Conservation (phyloP, 2,797 vertebrate genomes). For the Poecilia wingei region DNA sequence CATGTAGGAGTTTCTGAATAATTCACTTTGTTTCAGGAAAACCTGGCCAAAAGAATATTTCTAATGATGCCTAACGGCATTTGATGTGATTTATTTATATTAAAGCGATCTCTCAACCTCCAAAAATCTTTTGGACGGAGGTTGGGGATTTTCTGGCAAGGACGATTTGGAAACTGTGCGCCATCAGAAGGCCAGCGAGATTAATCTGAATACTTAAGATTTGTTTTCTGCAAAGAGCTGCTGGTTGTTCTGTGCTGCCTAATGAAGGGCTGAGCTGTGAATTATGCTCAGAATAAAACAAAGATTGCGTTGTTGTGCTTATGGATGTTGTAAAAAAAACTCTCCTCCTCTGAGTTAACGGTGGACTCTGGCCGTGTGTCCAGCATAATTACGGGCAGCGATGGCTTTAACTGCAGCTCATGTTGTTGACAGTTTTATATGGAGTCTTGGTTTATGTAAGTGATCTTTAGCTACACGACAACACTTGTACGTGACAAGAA, state of each 20-base stretch:
- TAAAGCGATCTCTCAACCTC: constrained; percentile 17
- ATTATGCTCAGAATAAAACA: constrained; percentile 62
- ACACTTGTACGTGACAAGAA: constrained; percentile 62
- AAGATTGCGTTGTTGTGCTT: constrained; percentile 50
- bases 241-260: constrained; percentile 60
- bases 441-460: constrained; percentile 49
- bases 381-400: constrained; percentile 18
- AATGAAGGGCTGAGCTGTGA: constrained; percentile 53
- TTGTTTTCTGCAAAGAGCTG: constrained; percentile 12
- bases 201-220: constrained; percentile 65
- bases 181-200: constrained; percentile 39
- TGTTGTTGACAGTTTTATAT: constrained; percentile 58
- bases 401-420: constrained; percentile 50
- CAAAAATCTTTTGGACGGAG: not conserved
- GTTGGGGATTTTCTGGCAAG: not conserved
- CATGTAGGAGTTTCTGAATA: constrained; percentile 11
- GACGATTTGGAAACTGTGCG: constrained; percentile 4
- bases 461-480: constrained; percentile 54
- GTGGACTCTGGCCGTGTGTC: constrained; percentile 22
- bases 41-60: constrained; percentile 29
- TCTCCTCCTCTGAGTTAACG: constrained; percentile 45
- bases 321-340: constrained; percentile 41
- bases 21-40: constrained; percentile 28
- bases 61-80: constrained; percentile 5
- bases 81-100: constrained; percentile 26